Evolutionary conservation across 2,888 invertebrate genomes (phyloP).

Genomic region (Archips xylosteana): DNA sequence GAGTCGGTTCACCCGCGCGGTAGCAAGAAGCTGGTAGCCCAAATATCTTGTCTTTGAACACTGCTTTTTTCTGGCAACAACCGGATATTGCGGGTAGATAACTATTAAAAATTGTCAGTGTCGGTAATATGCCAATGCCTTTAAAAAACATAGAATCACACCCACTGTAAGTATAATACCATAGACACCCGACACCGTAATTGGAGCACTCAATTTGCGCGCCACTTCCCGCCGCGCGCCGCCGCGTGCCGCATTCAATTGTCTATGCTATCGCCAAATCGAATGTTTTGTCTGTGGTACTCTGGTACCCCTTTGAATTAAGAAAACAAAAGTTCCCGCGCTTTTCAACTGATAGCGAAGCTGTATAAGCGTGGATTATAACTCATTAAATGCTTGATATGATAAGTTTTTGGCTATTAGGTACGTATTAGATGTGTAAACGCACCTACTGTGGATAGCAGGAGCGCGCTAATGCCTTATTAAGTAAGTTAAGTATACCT

Average conservation of each 20-base stretch:
- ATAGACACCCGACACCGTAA: constrained; percentile 75
- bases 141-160: constrained; percentile 14
- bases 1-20: too few relatives aligned
- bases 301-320: constrained; percentile 57
- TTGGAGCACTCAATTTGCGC: constrained; percentile 85
- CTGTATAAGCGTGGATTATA: constrained; percentile 37
- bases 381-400: constrained; percentile 42
- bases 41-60: too few relatives aligned
- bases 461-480: neutral
- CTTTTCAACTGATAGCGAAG: constrained; percentile 48
- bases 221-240: constrained; percentile 64
- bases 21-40: too few relatives aligned
- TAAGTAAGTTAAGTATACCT: neutral
- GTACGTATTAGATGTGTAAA: constrained; percentile 14
- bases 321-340: constrained; percentile 60
- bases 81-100: too few relatives aligned
- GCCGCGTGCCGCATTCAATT: constrained; percentile 72
- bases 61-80: too few relatives aligned
- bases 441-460: neutral
- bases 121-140: neutral
- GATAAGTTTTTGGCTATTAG: constrained; percentile 30
- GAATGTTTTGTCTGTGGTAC: constrained; percentile 66
- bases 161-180: constrained; percentile 52
- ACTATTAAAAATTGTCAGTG: too few relatives aligned
- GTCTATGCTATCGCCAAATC: constrained; percentile 72